These are phyloP conservation scores for Alitta virens DNA, from an alignment of 2,888 invertebrate genomes.

Conservation along the genomic window DNA sequence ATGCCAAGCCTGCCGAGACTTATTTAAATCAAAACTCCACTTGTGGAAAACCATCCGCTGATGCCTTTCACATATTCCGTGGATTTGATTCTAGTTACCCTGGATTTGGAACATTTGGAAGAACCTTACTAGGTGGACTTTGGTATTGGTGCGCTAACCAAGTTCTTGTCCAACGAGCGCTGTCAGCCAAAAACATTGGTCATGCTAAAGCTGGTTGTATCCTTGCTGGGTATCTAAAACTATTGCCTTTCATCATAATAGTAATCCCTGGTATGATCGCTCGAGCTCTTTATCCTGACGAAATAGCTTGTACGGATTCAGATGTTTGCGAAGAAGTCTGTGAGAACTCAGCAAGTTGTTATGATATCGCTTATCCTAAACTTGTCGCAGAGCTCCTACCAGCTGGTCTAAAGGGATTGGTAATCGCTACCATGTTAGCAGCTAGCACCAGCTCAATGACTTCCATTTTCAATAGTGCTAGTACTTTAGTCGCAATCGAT, in stretches of 20 bases:
- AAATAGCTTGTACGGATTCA: constrained; percentile 59
- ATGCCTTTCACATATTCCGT: constrained; percentile 28
- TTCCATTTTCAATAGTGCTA: constrained; percentile 29
- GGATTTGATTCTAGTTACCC: constrained; percentile 30
- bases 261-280: constrained; percentile 53
- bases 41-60: constrained; percentile 24
- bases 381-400: constrained; percentile 60
- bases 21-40: constrained; percentile 18
- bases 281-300: constrained; percentile 50
- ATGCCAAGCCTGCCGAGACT: constrained; percentile 23
- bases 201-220: constrained; percentile 61
- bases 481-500: constrained; percentile 28
- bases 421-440: constrained; percentile 27
- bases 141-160: constrained; percentile 32
- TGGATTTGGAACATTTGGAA: constrained; percentile 20
- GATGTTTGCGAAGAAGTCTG: constrained; percentile 56
- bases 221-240: constrained; percentile 59
- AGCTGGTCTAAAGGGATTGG: constrained; percentile 32
- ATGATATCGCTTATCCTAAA: constrained; percentile 61
- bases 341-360: constrained; percentile 57
- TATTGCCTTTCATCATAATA: constrained; percentile 59
- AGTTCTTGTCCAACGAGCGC: constrained; percentile 57
- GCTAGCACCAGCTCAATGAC: constrained; percentile 30
- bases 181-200: constrained; percentile 58
- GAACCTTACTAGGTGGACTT: constrained; percentile 23